Percentiles rank a stretch among this genome's conserved stretches.
Evolutionary conservation across 2,888 invertebrate genomes (phyloP).

Genomic region (Leucozona laternaria): DNA sequence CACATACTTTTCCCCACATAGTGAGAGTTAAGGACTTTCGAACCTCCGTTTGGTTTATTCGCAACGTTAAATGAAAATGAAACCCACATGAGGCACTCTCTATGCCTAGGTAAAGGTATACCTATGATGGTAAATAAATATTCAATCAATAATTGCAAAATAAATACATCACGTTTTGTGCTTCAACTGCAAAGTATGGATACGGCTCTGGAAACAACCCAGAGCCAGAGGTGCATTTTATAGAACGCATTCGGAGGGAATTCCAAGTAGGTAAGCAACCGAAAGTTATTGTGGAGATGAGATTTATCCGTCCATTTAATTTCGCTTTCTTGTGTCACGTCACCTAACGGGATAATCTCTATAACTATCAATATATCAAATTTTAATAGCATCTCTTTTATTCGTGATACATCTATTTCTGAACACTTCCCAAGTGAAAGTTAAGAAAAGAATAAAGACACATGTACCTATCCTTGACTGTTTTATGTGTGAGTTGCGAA

Average conservation of each 20-base stretch:
- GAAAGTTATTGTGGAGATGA: background rate
- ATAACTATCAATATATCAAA: slow-evolving; percentile 18
- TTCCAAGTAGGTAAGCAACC: background rate
- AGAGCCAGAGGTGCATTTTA: background rate
- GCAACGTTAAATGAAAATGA: background rate
- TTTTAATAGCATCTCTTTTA: slow-evolving; percentile 9
- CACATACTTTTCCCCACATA: background rate
- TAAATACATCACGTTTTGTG: slow-evolving; percentile 77
- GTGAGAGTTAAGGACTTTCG: background rate
- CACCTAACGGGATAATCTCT: slow-evolving; percentile 17
- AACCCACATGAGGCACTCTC: background rate
- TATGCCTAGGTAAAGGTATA: background rate
- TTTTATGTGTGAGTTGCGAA: too few species aligned
- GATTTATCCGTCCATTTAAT: slow-evolving; percentile 28
- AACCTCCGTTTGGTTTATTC: background rate
- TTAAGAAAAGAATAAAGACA: too few species aligned
- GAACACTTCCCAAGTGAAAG: slow-evolving; percentile 32
- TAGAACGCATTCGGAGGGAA: slow-evolving; percentile 21
- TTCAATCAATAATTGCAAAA: slow-evolving; percentile 74
- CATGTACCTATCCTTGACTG: too few species aligned
- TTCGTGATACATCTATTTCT: slow-evolving; percentile 27
- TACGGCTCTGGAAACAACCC: background rate
- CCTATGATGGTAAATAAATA: slow-evolving; percentile 43
- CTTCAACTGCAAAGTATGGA: background rate
- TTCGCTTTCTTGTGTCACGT: slow-evolving; percentile 33